Evolutionary conservation across 2,888 invertebrate species (phyloP).

Genomic region (Ceraclea dissimilis): DNA sequence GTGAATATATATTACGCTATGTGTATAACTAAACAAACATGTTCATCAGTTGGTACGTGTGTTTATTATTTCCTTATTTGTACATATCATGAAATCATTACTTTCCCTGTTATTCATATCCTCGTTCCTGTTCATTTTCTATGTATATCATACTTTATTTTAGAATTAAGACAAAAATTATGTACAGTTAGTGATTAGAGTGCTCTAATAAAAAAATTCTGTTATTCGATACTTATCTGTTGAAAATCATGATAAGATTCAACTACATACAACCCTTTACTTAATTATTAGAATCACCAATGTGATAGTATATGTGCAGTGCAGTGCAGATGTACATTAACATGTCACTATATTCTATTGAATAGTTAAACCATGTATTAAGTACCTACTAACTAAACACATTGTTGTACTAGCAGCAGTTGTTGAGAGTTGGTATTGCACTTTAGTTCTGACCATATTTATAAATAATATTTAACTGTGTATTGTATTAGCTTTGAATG

Average conservation of each 20-base stretch:
- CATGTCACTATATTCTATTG: too few relatives aligned
- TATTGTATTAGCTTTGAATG: constrained; percentile 27
- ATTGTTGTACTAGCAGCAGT: not conserved
- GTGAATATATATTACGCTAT: not conserved
- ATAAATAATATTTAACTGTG: constrained; percentile 1
- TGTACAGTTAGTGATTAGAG: constrained; percentile 52
- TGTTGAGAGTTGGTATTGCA: constrained; percentile 7
- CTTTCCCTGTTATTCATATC: constrained; percentile 14
- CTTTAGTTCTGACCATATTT: constrained; percentile 9
- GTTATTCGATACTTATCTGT: not conserved
- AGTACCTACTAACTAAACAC: not conserved
- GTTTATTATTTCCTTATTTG: constrained; percentile 18
- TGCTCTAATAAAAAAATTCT: constrained; percentile 4
- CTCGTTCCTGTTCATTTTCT: constrained; percentile 21
- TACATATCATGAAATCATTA: constrained; percentile 19
- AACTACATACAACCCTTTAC: too few relatives aligned
- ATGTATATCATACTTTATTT: constrained; percentile 41
- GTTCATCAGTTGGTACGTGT: constrained; percentile 14
- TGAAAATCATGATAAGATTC: too few relatives aligned
- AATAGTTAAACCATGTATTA: too few relatives aligned
- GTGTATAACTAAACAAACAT: too few relatives aligned
- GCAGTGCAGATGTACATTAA: not conserved
- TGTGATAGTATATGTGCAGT: too few relatives aligned
- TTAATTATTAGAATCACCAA: too few relatives aligned
- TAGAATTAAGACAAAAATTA: constrained; percentile 53